Evolutionary conservation across 2,113 vertebrate genomes (phyloP).

Genomic region (Sialia sialis): DNA sequence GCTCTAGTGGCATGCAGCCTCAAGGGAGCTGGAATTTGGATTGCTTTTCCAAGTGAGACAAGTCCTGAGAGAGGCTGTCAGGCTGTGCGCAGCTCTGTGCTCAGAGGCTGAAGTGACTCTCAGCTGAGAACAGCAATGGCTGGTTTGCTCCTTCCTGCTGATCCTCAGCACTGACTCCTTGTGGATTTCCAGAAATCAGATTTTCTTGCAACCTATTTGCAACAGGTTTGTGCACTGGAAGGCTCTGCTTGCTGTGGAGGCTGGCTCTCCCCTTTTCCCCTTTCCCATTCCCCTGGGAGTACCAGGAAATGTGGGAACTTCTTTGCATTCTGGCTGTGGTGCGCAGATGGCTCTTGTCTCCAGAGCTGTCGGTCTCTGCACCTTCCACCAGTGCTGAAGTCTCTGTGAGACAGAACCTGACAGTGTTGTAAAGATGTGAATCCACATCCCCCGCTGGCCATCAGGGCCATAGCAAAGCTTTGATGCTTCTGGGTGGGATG

Average conservation of each 20-base stretch:
- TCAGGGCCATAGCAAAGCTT: neutral
- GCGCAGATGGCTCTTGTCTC: neutral
- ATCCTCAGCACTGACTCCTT: neutral
- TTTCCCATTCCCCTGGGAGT: neutral
- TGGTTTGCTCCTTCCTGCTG: neutral
- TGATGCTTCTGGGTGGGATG: neutral
- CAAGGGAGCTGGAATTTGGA: neutral
- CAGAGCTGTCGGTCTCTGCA: accelerated
- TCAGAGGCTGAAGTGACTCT: neutral
- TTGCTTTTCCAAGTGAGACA: neutral
- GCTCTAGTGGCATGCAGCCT: neutral
- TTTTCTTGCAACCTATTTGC: neutral
- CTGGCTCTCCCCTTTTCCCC: neutral
- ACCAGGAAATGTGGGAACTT: neutral
- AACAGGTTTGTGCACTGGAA: neutral
- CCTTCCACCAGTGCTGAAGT: neutral
- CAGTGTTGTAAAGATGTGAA: neutral
- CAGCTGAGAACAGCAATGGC: too few species aligned
- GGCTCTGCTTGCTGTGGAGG: neutral
- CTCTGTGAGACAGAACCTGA: neutral
- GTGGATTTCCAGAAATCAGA: neutral
- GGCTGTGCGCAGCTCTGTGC: neutral
- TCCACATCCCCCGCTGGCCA: neutral
- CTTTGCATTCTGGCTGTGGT: accelerated
- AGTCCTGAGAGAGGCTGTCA: neutral